These are phyloP conservation scores for Euproctis similis DNA, from an alignment of 2,888 invertebrate genomes.

Conservation along the genomic window DNA sequence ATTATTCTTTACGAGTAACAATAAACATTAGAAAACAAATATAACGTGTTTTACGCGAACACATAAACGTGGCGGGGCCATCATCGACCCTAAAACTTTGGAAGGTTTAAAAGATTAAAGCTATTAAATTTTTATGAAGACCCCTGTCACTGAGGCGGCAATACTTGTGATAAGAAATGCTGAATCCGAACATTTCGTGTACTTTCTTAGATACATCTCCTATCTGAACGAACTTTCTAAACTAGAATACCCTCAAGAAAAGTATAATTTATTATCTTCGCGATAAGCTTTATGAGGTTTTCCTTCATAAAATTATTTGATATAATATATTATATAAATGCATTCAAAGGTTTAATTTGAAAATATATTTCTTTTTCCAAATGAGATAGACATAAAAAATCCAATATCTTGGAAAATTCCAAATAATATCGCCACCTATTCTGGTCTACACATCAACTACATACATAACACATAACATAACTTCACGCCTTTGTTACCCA, in stretches of 20 bases:
- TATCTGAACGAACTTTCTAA: slow-evolving; percentile 26
- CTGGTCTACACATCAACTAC: no score
- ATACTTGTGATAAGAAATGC: slow-evolving; percentile 40
- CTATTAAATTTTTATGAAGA: slow-evolving; percentile 63
- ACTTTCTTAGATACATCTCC: slow-evolving; percentile 29
- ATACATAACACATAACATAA: no score
- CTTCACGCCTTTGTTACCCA: no score
- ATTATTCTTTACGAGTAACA: slow-evolving; percentile 17
- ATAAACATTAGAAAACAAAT: slow-evolving; percentile 36
- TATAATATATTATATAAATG: no score
- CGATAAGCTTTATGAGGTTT: slow-evolving; percentile 26
- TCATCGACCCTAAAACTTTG: slow-evolving; percentile 52
- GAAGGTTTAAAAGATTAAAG: slow-evolving; percentile 61
- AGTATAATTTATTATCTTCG: slow-evolving; percentile 26
- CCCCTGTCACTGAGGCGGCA: slow-evolving; percentile 52
- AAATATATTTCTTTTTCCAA: no score
- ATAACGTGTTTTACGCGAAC: slow-evolving; percentile 43
- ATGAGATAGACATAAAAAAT: no score
- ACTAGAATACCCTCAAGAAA: slow-evolving; percentile 29
- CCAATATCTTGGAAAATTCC: no score
- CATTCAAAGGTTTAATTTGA: no score
- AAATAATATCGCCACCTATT: no score
- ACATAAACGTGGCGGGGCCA: slow-evolving; percentile 48
- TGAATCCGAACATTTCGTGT: slow-evolving; percentile 38
- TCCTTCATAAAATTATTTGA: no score